phyloP scores from a whole-genome alignment of 1,140 invertebrate genomes.

The Anoplolepis gracilipes region DNA sequence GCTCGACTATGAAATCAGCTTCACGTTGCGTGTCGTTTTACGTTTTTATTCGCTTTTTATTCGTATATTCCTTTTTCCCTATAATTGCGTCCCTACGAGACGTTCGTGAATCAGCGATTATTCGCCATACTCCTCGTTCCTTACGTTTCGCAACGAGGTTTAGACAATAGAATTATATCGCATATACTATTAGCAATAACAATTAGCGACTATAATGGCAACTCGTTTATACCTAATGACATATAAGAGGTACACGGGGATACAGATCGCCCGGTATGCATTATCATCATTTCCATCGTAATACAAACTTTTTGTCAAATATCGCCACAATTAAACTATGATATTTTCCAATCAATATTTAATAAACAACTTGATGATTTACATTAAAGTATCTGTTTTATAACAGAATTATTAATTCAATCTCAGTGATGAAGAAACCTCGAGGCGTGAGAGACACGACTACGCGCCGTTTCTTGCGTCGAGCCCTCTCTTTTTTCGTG shows the following conservation, averaged over 20 bases:
- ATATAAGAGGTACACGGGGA: background rate
- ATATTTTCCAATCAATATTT: conserved; percentile 28
- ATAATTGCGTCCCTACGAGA: background rate
- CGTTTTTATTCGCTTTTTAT: conserved; percentile 35
- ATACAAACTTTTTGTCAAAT: background rate
- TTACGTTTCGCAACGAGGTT: background rate
- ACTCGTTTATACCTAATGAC: conserved; percentile 10
- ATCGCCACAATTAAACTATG: background rate
- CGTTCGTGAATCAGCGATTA: conserved; percentile 13
- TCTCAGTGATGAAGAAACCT: conserved; percentile 4
- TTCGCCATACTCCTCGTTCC: background rate
- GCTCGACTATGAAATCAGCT: conserved; percentile 28
- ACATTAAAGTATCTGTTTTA: conserved; percentile 30
- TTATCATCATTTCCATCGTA: background rate
- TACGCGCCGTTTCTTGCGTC: background rate
- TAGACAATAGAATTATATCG: conserved; percentile 6
- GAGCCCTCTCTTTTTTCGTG: background rate
- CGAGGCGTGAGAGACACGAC: conserved; percentile 7
- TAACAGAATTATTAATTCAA: conserved; percentile 2
- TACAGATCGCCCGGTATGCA: background rate
- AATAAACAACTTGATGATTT: conserved; percentile 27
- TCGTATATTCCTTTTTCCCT: conserved; percentile 18
- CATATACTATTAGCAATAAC: background rate
- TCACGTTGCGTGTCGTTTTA: conserved; percentile 9
- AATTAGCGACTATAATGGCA: conserved; percentile 29